A percentile compares a stretch with the other conserved stretches of the same genome.
phyloP scores from a whole-genome alignment of 2,888 invertebrate species.

The Ferdinandea cuprea region DNA sequence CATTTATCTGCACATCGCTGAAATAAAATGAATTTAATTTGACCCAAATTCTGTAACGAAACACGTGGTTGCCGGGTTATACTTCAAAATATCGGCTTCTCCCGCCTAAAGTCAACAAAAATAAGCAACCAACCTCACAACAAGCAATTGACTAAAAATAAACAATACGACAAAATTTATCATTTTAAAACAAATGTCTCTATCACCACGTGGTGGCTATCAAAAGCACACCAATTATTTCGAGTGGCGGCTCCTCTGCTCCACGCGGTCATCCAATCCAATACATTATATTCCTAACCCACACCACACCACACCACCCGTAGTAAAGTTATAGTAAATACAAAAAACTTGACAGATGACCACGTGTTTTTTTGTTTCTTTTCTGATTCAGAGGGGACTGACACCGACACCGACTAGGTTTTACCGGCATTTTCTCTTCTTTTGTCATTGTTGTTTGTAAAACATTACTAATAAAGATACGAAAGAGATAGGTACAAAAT shows the following conservation, averaged over 20 bases:
- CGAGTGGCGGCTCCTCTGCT: not conserved
- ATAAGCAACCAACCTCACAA: not conserved
- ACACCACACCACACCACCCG: not conserved
- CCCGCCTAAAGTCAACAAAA: slow-evolving; percentile 8
- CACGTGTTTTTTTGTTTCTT: slow-evolving; percentile 49
- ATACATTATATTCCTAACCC: too few species aligned
- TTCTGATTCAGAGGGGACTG: slow-evolving; percentile 7
- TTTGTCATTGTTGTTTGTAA: slow-evolving; percentile 12
- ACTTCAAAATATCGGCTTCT: not conserved
- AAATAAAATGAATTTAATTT: slow-evolving; percentile 2
- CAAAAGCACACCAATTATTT: not conserved
- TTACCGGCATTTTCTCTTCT: slow-evolving; percentile 48
- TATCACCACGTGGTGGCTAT: slow-evolving; percentile 15
- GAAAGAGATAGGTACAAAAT: slow-evolving; percentile 19
- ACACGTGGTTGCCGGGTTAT: slow-evolving; percentile 4
- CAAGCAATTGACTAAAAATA: not conserved
- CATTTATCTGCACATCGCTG: too few species aligned
- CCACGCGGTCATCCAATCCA: slow-evolving; percentile 9
- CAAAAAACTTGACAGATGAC: slow-evolving; percentile 36
- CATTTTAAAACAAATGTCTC: not conserved
- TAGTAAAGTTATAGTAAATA: slow-evolving; percentile 18
- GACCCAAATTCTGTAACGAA: slow-evolving; percentile 15
- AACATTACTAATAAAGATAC: not conserved
- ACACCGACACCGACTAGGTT: slow-evolving; percentile 1
- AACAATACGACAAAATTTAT: slow-evolving; percentile 7